Conservation (phyloP, 2,113 vertebrate species). For the Hystrix brachyura region DNA sequence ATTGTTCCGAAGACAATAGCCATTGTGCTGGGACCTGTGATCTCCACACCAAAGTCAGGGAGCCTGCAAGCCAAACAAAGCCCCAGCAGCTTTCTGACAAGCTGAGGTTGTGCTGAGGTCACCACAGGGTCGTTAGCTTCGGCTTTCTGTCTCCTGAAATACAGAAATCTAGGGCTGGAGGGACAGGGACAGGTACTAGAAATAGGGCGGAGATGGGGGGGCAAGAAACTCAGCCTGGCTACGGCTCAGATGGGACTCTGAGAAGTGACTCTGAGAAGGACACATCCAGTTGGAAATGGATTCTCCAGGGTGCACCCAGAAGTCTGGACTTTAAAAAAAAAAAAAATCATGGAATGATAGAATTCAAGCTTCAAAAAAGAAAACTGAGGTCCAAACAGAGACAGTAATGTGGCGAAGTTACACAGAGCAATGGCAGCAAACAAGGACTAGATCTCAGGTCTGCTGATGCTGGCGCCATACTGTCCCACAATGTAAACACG, state of each 20-base stretch:
- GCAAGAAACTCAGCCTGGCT: not conserved
- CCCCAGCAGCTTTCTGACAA: constrained; percentile 88
- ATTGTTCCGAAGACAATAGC: constrained; percentile 94
- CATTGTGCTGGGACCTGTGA: constrained; percentile 93
- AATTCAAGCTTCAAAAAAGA: not conserved
- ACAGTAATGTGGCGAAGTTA: not conserved
- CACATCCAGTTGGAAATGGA: not conserved
- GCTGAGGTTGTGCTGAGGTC: constrained; percentile 88
- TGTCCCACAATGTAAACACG: not conserved
- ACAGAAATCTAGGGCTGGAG: not conserved
- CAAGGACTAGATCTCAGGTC: not conserved
- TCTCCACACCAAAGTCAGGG: constrained; percentile 93
- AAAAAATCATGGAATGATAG: not conserved
- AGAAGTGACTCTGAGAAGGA: not conserved
- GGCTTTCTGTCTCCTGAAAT: constrained; percentile 29
- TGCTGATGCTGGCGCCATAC: not conserved
- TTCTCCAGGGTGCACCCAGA: not conserved
- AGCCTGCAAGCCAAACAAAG: constrained; percentile 89
- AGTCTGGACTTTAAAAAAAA: not conserved
- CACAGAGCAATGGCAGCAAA: not conserved
- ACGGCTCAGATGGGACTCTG: too few species aligned
- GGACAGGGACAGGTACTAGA: not conserved
- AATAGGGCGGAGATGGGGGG: not conserved
- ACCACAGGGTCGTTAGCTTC: constrained; percentile 85
- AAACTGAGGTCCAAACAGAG: constrained; percentile 26